Evolutionary conservation across 2,888 invertebrate species (phyloP), one percentile per base, ranked within the genome.

Genomic region (Melipona beecheii): DNA sequence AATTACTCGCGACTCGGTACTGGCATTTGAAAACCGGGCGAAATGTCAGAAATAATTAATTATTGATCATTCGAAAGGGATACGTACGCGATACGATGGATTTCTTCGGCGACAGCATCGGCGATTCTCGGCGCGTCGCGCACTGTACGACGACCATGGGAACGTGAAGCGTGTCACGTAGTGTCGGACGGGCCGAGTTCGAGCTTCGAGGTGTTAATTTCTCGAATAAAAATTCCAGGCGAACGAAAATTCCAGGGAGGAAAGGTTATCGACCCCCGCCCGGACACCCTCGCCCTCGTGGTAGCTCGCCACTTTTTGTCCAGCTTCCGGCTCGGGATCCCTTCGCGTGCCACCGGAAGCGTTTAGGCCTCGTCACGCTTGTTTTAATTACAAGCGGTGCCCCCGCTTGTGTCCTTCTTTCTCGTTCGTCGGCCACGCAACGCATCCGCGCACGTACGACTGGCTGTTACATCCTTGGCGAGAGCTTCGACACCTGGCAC

Each of bases 321-420:
- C 87, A 90, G 90, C 87, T 91, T 91, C 91, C 91, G 91, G 91
- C 91, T 91, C 86, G 86, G 66, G 85, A 71, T 87, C 86, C 87
- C 90, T 76, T 72, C 66, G 64, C 50, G 27, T 69, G 77, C 78
- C 81, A 90, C 92, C 92, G 93, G 93, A 93, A 93, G 89, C 91
- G 90, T 92, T 93, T 93, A 93, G 92, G 91, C 92, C 86, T 87
- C 91, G 92, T 93, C 93, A 93, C 93, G 93, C 91, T 92, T 91
- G 90, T 93, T 93, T 93, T 92, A 93, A 93, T 93, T 92, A 91
- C 88, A 87, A 68, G 88, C 84, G 78, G 65, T 72, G 72, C 70
- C 11, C 9, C 43, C 31, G 27, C 27, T 0, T 81, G 73, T n/a
- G 71, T 74, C 75, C 82, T 84, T 58, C 68, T 66, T 82, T 64